phyloP scores from a whole-genome alignment of 2,797 vertebrate genomes.

The Cirrhinus mrigala region DNA sequence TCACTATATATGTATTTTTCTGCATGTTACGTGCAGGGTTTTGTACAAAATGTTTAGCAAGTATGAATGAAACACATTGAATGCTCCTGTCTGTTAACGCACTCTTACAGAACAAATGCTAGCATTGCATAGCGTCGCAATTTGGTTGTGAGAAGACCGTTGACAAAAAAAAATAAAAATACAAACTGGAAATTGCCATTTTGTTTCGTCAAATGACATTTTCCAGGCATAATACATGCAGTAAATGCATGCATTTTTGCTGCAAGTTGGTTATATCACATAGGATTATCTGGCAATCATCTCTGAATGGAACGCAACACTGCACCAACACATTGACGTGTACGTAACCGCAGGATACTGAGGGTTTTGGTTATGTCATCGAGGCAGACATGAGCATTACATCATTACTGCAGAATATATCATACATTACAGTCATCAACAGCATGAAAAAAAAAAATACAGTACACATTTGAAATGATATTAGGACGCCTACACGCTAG shows the following conservation, averaged over 20 bases:
- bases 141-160: not conserved
- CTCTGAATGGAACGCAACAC: constrained; percentile 27
- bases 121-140: constrained; percentile 7
- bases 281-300: not conserved
- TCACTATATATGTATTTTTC: not conserved
- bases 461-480: constrained; percentile 54
- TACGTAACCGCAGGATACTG: not conserved
- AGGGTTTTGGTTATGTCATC: constrained; percentile 58
- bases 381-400: constrained; percentile 60
- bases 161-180: not conserved
- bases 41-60: not conserved
- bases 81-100: not conserved
- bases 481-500: constrained; percentile 30
- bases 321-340: not conserved
- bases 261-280: not conserved
- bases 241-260: not conserved
- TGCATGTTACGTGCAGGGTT: not conserved
- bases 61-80: not conserved
- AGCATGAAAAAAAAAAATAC: constrained; percentile 66
- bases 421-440: constrained; percentile 66
- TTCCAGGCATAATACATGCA: not conserved
- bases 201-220: not conserved
- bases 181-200: not conserved
- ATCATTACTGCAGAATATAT: constrained; percentile 57
- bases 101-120: not conserved